phyloP scores from a whole-genome alignment of 2,888 invertebrate species.

The Oscheius myriophilus region DNA sequence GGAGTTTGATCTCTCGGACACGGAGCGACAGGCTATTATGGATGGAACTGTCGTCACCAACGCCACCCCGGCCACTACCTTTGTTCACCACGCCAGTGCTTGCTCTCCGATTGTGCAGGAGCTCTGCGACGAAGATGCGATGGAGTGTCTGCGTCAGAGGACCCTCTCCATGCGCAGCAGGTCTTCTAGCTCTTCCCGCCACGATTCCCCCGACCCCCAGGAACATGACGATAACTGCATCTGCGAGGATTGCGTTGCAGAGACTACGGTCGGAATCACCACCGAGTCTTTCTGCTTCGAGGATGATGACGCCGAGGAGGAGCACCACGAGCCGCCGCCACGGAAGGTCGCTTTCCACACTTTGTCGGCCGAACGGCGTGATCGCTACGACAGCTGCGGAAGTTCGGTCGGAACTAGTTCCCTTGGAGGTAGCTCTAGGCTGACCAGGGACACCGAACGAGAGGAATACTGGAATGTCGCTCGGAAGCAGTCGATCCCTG shows the following conservation, averaged over 20 bases:
- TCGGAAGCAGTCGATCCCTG: slow-evolving; percentile 60
- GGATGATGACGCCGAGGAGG: slow-evolving; percentile 29
- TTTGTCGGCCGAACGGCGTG: slow-evolving; percentile 20
- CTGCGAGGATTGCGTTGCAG: slow-evolving; percentile 36
- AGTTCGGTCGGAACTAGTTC: slow-evolving; percentile 31
- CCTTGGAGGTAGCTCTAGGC: slow-evolving; percentile 42
- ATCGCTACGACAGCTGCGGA: slow-evolving; percentile 25
- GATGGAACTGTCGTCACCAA: slow-evolving; percentile 16
- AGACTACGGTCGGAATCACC: slow-evolving; percentile 1
- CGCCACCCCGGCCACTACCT: slow-evolving; percentile 21
- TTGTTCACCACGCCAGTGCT: slow-evolving; percentile 27
- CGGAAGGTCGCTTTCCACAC: slow-evolving; percentile 31
- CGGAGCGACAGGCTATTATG: slow-evolving; percentile 63
- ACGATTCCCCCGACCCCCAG: background rate
- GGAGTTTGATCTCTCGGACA: slow-evolving; percentile 74
- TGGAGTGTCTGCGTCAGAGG: slow-evolving; percentile 50
- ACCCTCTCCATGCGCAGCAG: slow-evolving; percentile 36
- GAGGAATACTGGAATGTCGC: slow-evolving; percentile 59
- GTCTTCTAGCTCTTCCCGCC: slow-evolving; percentile 23
- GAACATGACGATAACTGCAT: slow-evolving; percentile 44
- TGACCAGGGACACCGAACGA: slow-evolving; percentile 57
- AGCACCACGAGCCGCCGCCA: slow-evolving; percentile 4
- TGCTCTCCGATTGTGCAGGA: slow-evolving; percentile 31
- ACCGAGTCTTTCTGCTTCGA: slow-evolving; percentile 15
- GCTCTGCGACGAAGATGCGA: slow-evolving; percentile 41